Evolutionary conservation across 2,888 invertebrate species (phyloP), one percentile per base, ranked within the genome.

Genomic region (Antheraea assamensis): DNA sequence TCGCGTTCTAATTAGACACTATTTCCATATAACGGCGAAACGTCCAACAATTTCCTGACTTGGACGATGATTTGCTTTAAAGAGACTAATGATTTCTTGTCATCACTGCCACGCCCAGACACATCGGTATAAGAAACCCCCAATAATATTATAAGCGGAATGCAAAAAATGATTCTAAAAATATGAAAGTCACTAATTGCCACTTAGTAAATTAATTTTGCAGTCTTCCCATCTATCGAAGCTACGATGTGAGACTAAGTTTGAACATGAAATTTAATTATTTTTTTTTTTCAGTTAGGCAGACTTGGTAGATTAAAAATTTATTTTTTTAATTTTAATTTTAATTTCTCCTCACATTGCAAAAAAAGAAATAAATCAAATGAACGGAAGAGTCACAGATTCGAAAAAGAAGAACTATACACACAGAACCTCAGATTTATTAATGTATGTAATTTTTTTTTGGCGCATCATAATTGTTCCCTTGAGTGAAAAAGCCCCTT

Each of bases 171-270:
- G n/a, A 58, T 76, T 76, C 76, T 80, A 80, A 81, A 80, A 78
- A 78, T 76, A 71, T 73, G 76, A 76, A 68, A 81, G 76, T 83
- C 83, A 81, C 81, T 81, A 82, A 82, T 82, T 78, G 78, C 76
- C 73, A 79, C 80, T 79, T 81, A 78, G 78, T 76, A 81, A 83
- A 83, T 80, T 78, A 75, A 78, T 79, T 79, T 78, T 81, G 81
- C 80, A 81, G 80, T 78, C 78, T 27, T 71, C 83, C 83, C 81
- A 76, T 78, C 79, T 80, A 7, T 13, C 58, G 58, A 58, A 58
- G 24, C 58, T 58, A 24, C 24, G 24, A 58, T 13, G n/a, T 24
- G 3, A 58, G 24, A 24, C 24, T 24, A 58, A n/a, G 7, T 58
- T 13, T 7, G 24, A 24, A 52, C 21, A 58, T 58, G 58, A 58